These are phyloP conservation scores for Thripadectes ignobilis DNA, from an alignment of 2,797 vertebrate species.

Conservation along the genomic window DNA sequence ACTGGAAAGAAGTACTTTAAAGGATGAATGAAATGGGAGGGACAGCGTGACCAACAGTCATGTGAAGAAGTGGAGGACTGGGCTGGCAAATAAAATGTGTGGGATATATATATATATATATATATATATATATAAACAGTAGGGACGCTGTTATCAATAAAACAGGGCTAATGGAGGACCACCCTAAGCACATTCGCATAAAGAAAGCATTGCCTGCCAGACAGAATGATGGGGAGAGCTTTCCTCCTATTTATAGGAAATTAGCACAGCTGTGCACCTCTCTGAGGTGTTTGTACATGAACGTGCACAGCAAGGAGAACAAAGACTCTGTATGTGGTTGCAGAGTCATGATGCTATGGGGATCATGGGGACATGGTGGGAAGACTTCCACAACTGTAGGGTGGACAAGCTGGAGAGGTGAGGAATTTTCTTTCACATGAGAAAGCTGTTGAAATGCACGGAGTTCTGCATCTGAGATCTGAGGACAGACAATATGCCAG, in stretches of 20 bases:
- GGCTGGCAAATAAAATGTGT: not conserved
- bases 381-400: not conserved
- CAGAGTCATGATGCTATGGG: not conserved
- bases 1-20: not conserved
- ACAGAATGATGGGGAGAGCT: not conserved
- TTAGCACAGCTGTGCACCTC: not conserved
- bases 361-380: not conserved
- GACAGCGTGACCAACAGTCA: not conserved
- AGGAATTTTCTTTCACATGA: not conserved
- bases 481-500: not conserved
- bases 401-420: not conserved
- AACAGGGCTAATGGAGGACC: not conserved
- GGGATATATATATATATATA: no score
- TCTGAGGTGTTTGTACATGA: not conserved
- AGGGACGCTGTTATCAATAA: not conserved
- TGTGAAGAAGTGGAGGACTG: rapidly evolving
- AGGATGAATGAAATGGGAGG: not conserved
- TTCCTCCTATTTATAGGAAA: not conserved
- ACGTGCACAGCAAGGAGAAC: not conserved
- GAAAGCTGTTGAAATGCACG: not conserved
- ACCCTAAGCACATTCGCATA: not conserved
- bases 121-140: not conserved
- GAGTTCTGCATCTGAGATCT: not conserved
- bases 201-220: not conserved
- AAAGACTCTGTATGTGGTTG: not conserved